Evolutionary conservation across 2,888 invertebrate genomes (phyloP).

Genomic region (Priocnemis perturbator): DNA sequence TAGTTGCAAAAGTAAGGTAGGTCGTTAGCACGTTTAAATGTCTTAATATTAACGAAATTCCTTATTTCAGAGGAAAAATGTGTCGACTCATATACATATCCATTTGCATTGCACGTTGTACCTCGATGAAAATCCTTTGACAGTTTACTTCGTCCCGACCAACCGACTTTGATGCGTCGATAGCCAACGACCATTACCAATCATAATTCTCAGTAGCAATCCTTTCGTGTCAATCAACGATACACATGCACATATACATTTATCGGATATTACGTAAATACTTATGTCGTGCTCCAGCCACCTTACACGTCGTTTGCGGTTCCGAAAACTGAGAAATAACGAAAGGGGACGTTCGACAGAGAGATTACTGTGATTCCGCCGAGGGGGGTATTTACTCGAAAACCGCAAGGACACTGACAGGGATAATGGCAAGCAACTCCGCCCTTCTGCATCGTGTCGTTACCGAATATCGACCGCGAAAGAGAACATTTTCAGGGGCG

Average conservation of each 20-base stretch:
- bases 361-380: slow-evolving; percentile 51
- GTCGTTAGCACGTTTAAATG: too few species aligned
- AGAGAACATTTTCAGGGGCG: too few species aligned
- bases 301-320: slow-evolving; percentile 36
- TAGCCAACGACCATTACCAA: too few species aligned
- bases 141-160: too few species aligned
- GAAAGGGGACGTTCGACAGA: slow-evolving; percentile 32
- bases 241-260: slow-evolving; percentile 2
- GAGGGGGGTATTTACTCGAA: slow-evolving; percentile 52
- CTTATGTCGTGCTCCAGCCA: slow-evolving; percentile 13
- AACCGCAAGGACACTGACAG: slow-evolving; percentile 55
- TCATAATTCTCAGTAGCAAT: not conserved
- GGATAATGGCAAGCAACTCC: slow-evolving; percentile 51
- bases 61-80: too few species aligned
- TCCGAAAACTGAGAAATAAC: slow-evolving; percentile 24
- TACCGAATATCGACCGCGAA: not conserved
- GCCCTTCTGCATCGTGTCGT: slow-evolving; percentile 23
- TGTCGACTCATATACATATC: too few species aligned
- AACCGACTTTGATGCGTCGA: too few species aligned
- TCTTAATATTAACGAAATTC: too few species aligned
- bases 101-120: too few species aligned
- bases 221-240: not conserved
- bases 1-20: too few species aligned
- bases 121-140: too few species aligned
- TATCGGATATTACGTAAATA: not conserved